Evolutionary conservation across 2,888 invertebrate genomes (phyloP), one percentile per base, ranked within the genome.

Genomic region (Himalopsyche japonica): DNA sequence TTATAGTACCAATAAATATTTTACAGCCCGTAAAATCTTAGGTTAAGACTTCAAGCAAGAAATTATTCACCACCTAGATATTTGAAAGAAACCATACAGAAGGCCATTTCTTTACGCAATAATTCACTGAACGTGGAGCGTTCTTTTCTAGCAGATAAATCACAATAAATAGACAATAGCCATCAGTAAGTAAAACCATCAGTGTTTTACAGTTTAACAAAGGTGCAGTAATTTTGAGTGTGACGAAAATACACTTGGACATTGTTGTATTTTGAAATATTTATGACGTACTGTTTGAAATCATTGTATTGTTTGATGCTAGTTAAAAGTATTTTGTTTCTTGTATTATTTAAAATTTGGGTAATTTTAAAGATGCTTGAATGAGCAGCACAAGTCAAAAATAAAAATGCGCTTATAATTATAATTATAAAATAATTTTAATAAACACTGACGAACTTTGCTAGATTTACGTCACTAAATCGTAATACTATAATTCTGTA

Each of bases 151-250:
- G 4, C 80, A 79, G 76, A 86, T 84, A 86, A 86, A 82, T 84
- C 82, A 86, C 82, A 82, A 81, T 48, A 80, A 80, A 48, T 57
- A 82, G 76, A 86, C 86, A 86, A 86, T 79, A 30, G 76, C 24
- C 6, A 24, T 43, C 24, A 84, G 84, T 84, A 80, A 84, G 82
- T 81, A 86, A 86, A 84, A 49, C 81, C 84, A 84, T 86, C 80
- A 86, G 86, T 81, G 78, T 84, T 86, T 86, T 86, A 84, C 84
- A 70, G 81, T 80, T 77, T 76, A 79, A 49, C 78, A 78, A 80
- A 64, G 79, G 78, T 70, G 64, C 84, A 76, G 30, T 77, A 70
- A 83, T 81, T 83, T 79, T 57, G 77, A 81, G 76, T 81, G 86
- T 86, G 85, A 83, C 84, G 47, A 81, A 47, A 78, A 80, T 20